Evolutionary conservation across 2,797 vertebrate species (phyloP).

Genomic region (Nannoperca australis): DNA sequence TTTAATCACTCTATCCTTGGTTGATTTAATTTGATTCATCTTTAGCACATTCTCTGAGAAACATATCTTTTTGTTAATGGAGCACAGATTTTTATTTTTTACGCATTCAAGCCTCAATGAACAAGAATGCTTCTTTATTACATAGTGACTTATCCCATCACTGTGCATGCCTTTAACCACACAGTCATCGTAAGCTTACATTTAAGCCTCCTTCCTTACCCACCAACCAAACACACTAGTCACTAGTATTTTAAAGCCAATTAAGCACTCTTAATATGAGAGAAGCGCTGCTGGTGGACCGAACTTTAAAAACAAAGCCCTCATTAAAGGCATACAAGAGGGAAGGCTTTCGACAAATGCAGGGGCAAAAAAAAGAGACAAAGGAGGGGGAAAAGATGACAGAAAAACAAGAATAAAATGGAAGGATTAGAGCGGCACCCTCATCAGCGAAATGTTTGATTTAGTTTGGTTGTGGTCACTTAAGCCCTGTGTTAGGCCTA

Average conservation of each 20-base stretch:
- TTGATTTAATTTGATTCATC: constrained; percentile 14
- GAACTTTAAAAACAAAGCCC: constrained; percentile 50
- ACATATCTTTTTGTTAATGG: background rate
- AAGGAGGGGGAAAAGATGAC: constrained; percentile 7
- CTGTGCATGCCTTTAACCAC: constrained; percentile 13
- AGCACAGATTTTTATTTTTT: background rate
- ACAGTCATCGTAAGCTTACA: constrained; percentile 22
- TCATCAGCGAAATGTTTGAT: constrained; percentile 69
- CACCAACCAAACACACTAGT: constrained; percentile 54
- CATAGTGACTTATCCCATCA: constrained; percentile 21
- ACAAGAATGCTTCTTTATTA: constrained; percentile 24
- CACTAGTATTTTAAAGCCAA: constrained; percentile 57
- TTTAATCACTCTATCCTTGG: constrained; percentile 13
- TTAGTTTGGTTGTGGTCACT: constrained; percentile 73
- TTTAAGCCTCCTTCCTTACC: constrained; percentile 47
- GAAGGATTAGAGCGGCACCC: constrained; percentile 59
- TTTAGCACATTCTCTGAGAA: background rate
- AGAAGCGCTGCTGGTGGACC: constrained; percentile 33
- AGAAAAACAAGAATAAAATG: constrained; percentile 54
- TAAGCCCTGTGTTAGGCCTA: constrained; percentile 67
- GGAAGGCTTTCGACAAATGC: constrained; percentile 42
- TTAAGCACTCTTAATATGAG: constrained; percentile 53
- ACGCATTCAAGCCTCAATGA: constrained; percentile 22
- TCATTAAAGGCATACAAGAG: constrained; percentile 53
- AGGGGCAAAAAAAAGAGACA: constrained; percentile 4